A percentile compares a stretch with the other conserved stretches of the same genome.
Conservation (phyloP, 2,797 vertebrate species). For the Pogoniulus pusillus region DNA sequence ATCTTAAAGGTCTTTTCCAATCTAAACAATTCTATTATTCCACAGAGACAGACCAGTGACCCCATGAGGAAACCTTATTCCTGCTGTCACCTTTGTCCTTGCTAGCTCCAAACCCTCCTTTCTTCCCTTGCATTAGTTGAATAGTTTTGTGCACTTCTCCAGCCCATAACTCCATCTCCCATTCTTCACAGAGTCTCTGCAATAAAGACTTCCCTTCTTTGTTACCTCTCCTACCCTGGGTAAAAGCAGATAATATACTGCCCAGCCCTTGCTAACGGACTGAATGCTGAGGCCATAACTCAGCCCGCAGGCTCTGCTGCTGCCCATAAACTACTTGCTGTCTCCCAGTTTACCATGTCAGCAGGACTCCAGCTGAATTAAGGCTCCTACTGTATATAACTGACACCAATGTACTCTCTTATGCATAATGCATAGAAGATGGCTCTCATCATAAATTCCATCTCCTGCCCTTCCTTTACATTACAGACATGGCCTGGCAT, state of each 20-base stretch:
- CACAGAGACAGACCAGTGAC: background rate
- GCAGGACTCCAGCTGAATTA: slow-evolving; percentile 59
- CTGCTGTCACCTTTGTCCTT: background rate
- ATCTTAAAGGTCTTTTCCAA: too few relatives aligned
- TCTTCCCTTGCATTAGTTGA: background rate
- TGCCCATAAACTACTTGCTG: slow-evolving; percentile 50
- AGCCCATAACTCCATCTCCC: background rate
- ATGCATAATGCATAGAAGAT: slow-evolving; percentile 58
- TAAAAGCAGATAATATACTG: slow-evolving; percentile 47
- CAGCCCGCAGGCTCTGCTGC: slow-evolving; percentile 41
- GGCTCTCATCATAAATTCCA: slow-evolving; percentile 39
- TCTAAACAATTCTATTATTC: too few relatives aligned
- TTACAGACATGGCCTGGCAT: background rate
- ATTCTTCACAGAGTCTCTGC: background rate
- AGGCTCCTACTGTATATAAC: slow-evolving; percentile 48
- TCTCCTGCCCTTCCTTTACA: slow-evolving; percentile 29
- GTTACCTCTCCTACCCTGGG: background rate
- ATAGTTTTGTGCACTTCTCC: background rate
- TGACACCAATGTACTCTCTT: slow-evolving; percentile 49
- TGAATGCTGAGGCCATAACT: slow-evolving; percentile 28
- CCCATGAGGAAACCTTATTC: rapidly evolving
- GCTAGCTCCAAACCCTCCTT: background rate
- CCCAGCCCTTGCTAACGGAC: background rate
- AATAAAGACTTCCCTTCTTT: slow-evolving; percentile 37
- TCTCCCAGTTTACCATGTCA: slow-evolving; percentile 58